phyloP scores from a whole-genome alignment of 2,888 invertebrate genomes.

The Nephrocerus scutellatus region DNA sequence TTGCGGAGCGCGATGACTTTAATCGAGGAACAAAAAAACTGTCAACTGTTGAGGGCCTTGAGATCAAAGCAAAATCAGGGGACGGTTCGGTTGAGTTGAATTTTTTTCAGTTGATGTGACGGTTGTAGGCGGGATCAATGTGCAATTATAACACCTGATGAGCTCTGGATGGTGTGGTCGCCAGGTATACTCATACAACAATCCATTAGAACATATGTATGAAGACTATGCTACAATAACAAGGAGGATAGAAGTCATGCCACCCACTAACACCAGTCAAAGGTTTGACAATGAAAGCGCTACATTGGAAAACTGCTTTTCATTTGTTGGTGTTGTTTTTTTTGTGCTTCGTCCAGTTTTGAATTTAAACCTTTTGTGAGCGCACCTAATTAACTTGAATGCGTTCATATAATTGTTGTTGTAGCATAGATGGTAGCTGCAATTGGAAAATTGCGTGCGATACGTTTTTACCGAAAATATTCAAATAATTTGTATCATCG shows the following conservation, averaged over 20 bases:
- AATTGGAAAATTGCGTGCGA: slow-evolving; percentile 15
- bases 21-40: too few relatives aligned
- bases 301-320: too few relatives aligned
- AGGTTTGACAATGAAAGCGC: slow-evolving; percentile 5
- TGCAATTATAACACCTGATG: slow-evolving; percentile 32
- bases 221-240: too few relatives aligned
- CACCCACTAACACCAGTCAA: background rate
- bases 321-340: slow-evolving; percentile 19
- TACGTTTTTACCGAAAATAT: slow-evolving; percentile 9
- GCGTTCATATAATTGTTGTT: slow-evolving; percentile 28
- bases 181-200: too few relatives aligned
- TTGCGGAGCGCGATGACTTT: too few relatives aligned
- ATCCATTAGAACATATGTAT: too few relatives aligned
- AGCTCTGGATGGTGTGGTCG: too few relatives aligned
- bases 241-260: too few relatives aligned
- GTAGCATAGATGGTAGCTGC: slow-evolving; percentile 22
- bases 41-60: too few relatives aligned
- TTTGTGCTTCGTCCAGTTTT: slow-evolving; percentile 22
- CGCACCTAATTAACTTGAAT: slow-evolving; percentile 41
- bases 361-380: slow-evolving; percentile 23
- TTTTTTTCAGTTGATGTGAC: slow-evolving; percentile 18
- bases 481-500: too few relatives aligned
- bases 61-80: slow-evolving; percentile 21
- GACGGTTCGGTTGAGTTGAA: too few relatives aligned
- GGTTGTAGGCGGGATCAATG: slow-evolving; percentile 21